Evolutionary conservation across 2,113 vertebrate species (phyloP).

Genomic region (Elephantulus edwardii): DNA sequence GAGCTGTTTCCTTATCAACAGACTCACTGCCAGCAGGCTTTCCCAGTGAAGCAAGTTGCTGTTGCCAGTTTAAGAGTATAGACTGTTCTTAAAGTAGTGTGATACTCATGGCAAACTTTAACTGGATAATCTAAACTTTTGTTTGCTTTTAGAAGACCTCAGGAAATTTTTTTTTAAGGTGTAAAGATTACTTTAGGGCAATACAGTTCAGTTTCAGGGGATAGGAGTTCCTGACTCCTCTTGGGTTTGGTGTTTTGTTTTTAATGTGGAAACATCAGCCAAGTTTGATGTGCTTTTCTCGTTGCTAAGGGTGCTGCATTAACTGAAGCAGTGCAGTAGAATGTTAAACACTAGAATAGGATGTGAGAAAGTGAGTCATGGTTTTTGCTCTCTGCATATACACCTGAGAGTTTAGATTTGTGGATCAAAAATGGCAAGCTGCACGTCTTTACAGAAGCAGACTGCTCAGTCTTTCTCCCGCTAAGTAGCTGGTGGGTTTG

Average conservation of each 20-base stretch:
- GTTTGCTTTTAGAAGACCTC: background rate
- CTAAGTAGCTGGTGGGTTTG: too few species aligned
- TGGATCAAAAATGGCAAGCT: background rate
- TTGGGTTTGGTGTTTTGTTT: too few species aligned
- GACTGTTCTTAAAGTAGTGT: background rate
- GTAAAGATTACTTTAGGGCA: background rate
- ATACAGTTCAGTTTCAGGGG: background rate
- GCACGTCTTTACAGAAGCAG: too few species aligned
- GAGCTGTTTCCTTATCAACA: background rate
- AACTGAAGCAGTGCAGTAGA: background rate
- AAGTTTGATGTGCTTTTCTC: background rate
- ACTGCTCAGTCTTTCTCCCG: too few species aligned
- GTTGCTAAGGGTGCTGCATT: background rate
- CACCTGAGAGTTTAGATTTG: background rate
- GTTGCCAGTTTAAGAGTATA: background rate
- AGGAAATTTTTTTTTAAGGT: background rate
- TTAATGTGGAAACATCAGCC: background rate
- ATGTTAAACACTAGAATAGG: background rate
- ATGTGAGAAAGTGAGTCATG: background rate
- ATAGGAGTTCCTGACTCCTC: background rate
- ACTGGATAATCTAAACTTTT: background rate
- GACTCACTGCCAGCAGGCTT: background rate
- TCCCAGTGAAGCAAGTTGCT: background rate
- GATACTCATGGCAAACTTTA: background rate
- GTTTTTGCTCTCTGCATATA: background rate